Base-by-base conservation (phyloP, 2,888 invertebrate species). In the Eumerus sabulonum region DNA sequence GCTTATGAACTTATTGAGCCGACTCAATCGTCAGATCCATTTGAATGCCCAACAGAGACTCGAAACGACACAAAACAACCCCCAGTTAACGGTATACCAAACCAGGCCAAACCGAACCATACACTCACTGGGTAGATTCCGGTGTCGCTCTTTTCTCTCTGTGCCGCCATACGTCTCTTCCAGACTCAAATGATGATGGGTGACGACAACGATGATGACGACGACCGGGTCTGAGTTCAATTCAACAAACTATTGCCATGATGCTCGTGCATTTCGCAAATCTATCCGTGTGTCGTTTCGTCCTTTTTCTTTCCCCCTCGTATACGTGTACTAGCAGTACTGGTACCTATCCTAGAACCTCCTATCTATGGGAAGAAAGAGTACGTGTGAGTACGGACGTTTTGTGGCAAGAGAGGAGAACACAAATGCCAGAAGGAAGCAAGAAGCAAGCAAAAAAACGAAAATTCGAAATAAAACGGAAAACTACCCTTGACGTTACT, bases 11-110 rank as follows among this genome's bases (percentile, higher is more conserved):
- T 70, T 74, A 79, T 74, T 74, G 79, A 74, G 79, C 63, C 68
- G 51, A 64, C 68, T 74, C 79, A 74, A 74, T 79, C 74, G 79
- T 79, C 74, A 74, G 60, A 74, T 74, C 68, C 79, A 74, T 79
- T 79, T 79, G 79, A 79, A 79, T 70, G 70, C 79, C 79, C 68
- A 79, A 64, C 79, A 60, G 79, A 64, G 79, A 74, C 79, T 79
- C 74, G 66, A 56, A 71, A 36, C 38, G 59, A 62, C 56, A 66
- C 59, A 27, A 27, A 27, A 27, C 27, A 27, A 27, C 27, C 27
- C 17, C 51, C 64, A 66, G 54, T 51, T 42, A 51, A 72, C 64
- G n/a, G n/a, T n/a, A n/a, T n/a, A n/a, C n/a, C n/a, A n/a, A n/a
- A n/a, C n/a, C n/a, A n/a, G n/a, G n/a, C n/a, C 60, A 45, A 60